Percentiles rank a stretch among this genome's conserved stretches.
phyloP scores from a whole-genome alignment of 2,797 vertebrate genomes.

The Oreochromis grahami region DNA sequence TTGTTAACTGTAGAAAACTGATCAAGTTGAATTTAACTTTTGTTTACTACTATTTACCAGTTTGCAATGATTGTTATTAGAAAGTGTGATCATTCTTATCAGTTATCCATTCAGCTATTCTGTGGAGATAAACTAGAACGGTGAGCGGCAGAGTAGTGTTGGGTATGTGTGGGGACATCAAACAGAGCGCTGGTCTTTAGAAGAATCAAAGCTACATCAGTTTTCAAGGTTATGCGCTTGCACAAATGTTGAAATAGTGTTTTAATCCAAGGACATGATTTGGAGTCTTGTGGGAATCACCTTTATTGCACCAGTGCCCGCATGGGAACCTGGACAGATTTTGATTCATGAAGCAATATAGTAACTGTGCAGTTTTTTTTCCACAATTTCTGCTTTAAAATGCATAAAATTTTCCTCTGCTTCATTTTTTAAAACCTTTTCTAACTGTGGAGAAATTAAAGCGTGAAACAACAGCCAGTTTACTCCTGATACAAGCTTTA shows the following conservation, averaged over 20 bases:
- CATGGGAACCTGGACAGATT: neutral
- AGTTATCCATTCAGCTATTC: neutral
- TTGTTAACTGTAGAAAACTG: neutral
- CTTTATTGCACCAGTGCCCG: neutral
- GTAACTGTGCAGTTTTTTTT: neutral
- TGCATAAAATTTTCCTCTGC: neutral
- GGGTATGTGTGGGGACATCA: conserved; percentile 21
- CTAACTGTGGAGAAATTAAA: neutral
- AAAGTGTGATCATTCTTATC: neutral
- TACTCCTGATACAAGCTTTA: neutral
- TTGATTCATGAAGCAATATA: neutral
- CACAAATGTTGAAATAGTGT: conserved; percentile 1
- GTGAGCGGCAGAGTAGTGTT: neutral
- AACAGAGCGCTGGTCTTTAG: conserved; percentile 25
- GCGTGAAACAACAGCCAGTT: neutral
- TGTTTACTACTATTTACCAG: neutral
- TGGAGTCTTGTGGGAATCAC: neutral
- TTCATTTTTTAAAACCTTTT: neutral
- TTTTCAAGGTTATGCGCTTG: conserved; percentile 28
- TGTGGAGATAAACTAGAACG: neutral
- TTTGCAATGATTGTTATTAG: neutral
- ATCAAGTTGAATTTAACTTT: neutral
- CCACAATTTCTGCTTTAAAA: neutral
- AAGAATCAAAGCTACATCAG: conserved; percentile 30
- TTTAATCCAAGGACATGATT: conserved; percentile 24